phyloP scores from a whole-genome alignment of 1,140 invertebrate species.

The Adelges cooleyi region DNA sequence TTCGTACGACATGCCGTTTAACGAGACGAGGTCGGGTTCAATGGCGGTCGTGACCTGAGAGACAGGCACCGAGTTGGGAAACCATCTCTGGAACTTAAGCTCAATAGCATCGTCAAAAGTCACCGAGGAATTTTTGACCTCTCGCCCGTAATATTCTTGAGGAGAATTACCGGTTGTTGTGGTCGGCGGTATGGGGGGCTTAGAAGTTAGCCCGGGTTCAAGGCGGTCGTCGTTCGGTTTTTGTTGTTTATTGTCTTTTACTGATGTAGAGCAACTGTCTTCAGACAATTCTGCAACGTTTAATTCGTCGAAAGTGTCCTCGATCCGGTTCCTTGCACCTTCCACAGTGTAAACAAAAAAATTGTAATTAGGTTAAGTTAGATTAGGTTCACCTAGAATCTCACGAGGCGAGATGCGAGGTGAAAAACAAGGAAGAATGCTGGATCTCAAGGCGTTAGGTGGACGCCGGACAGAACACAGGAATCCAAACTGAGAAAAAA shows the following conservation, averaged over 20 bases:
- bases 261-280: background rate
- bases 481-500: too few relatives aligned
- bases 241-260: background rate
- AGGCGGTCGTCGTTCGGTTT: background rate
- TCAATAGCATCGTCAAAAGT: constrained; percentile 34
- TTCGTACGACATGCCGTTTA: background rate
- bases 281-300: background rate
- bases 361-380: too few relatives aligned
- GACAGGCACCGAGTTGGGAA: constrained; percentile 32
- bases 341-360: too few relatives aligned
- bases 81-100: constrained; percentile 36
- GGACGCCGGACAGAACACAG: too few relatives aligned
- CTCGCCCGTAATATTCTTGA: background rate
- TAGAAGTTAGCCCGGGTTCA: constrained; percentile 32
- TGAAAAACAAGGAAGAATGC: background rate
- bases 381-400: too few relatives aligned
- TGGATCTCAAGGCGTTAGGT: background rate
- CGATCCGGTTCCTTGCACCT: background rate
- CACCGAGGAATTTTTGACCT: background rate
- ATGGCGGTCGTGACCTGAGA: background rate
- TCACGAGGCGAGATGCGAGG: too few relatives aligned
- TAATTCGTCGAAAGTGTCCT: background rate
- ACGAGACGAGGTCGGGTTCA: background rate
- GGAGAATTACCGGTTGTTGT: too few relatives aligned
- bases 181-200: constrained; percentile 33